Conservation (phyloP, 2,888 invertebrate genomes). For the Lithosia quadra region DNA sequence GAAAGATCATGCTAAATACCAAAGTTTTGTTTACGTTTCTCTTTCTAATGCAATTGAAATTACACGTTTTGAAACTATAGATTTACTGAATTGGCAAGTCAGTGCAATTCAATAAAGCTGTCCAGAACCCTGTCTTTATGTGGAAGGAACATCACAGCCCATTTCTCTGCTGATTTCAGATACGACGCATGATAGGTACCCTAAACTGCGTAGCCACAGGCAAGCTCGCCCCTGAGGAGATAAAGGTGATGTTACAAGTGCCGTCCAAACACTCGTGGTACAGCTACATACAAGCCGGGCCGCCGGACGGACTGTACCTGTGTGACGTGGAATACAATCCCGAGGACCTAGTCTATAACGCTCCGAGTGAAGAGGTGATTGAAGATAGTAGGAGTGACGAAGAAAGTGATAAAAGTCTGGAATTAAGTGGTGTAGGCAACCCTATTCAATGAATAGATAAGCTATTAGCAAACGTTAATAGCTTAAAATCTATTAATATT, state of each 20-base stretch:
- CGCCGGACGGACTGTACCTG: slow-evolving; percentile 91
- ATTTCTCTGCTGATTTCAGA: slow-evolving; percentile 75
- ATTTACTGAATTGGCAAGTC: too few species aligned
- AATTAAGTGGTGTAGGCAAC: background rate
- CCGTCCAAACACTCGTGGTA: slow-evolving; percentile 91
- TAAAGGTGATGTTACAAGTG: slow-evolving; percentile 92
- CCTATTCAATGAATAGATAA: too few species aligned
- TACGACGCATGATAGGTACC: slow-evolving; percentile 91
- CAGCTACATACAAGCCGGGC: slow-evolving; percentile 78
- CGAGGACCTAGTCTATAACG: slow-evolving; percentile 80
- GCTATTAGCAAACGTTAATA: too few species aligned
- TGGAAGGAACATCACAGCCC: too few species aligned
- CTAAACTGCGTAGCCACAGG: slow-evolving; percentile 89
- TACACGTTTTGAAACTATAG: too few species aligned
- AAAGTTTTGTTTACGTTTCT: too few species aligned
- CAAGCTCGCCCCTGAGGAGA: slow-evolving; percentile 87
- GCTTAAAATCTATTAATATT: too few species aligned
- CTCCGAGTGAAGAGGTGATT: slow-evolving; percentile 43
- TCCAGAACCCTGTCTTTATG: too few species aligned
- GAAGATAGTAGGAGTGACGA: slow-evolving; percentile 41
- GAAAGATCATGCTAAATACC: too few species aligned
- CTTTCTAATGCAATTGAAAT: too few species aligned
- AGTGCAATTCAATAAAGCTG: too few species aligned
- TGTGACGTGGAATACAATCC: slow-evolving; percentile 90
- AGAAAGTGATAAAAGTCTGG: slow-evolving; percentile 29